Base-by-base conservation (phyloP, 2,113 vertebrate genomes). In the Mustela lutreola region DNA sequence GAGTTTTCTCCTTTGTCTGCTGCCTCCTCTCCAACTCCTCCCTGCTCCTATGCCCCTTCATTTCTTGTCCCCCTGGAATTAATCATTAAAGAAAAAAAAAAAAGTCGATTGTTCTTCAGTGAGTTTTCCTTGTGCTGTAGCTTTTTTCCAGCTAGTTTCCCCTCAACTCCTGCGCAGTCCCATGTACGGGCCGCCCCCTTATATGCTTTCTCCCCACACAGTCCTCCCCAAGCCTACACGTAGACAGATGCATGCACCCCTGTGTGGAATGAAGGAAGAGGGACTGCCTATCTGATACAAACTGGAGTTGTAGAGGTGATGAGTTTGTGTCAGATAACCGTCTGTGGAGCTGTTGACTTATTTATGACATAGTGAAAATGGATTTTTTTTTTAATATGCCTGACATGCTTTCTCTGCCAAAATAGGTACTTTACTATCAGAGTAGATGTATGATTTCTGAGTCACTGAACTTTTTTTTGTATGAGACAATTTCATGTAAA, bases 51-150 rank as follows among this genome's bases (percentile, higher is more conserved):
- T 83, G 96, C 89, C 71, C 75, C 45, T n/a, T 14, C 22, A 42
- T 73, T 70, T 65, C 60, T 71, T 50, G 53, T 82, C 36, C 92
- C 98, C 94, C 94, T 98, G 95, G 94, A 98, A 98, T 95, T 92
- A 83, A 56, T 97, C 96, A 97, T 78, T 94, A 98, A 48, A 78
- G 75, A 42, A 88, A 93, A 96, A 39, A 36, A 36, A 91, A 88
- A 96, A 95, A 95, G 86, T 96, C 85, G 53, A 42, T 95, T 94
- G 80, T 89, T 87, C 94, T 94, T 95, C 78, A 89, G 33, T 7
- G 4, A 95, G 4, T 96, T 97, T 97, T 92, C 83, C 82, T 97
- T 89, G 76, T 87, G n/a, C 85, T 94, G 81, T 82, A 42, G 36
- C 73, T 24, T 81, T 73, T 86, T 70, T 11, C 70, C 56, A 92